Evolutionary conservation across 2,113 vertebrate species (phyloP), one percentile per base, ranked within the genome.

Genomic region (Tenrec ecaudatus): DNA sequence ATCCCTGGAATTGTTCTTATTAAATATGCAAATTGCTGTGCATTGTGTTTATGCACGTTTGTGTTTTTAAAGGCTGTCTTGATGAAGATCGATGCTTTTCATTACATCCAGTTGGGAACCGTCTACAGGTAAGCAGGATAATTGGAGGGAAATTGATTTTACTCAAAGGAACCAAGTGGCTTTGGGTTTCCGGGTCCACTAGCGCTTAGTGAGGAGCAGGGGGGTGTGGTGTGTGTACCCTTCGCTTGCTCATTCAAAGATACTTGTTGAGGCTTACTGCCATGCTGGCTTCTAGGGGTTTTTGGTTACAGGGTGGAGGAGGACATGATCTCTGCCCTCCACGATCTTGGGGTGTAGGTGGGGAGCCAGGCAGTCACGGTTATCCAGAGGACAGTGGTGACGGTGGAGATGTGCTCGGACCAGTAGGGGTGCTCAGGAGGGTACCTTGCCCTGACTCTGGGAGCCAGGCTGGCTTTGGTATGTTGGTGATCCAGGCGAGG

Each of bases 71-170:
- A 99, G 99, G 99, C 98, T 0, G 97, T 99, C 88, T 97, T 99
- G 97, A 99, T 99, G 99, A 99, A 99, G 99, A 99, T 99, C 0
- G 99, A 99, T 97, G 99, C 99, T 71, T 99, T 99, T 97, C 99
- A 99, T 97, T 99, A 99, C 90, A 99, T 99, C 97, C 99, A 99
- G 93, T 94, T 98, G 89, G 98, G 98, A 89, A 98, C 98, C 4
- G 98, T 98, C 64, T 98, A 98, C 92, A 98, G 98, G 98, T 98
- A 96, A 96, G 99, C 33, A 33, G 68, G 98, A 82, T 96, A 33
- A 64, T 33, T 69, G 71, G 86, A 33, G 43, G 20, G 2, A 4
- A n/a, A 71, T 38, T 62, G 23, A 36, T 43, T 69, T 89, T 27
- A 36, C 12, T 0, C 43, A 20, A 1, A 25, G 6, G 14, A 31